Conservation (phyloP, 2,113 vertebrate genomes). For the Sylvilagus bachmani region DNA sequence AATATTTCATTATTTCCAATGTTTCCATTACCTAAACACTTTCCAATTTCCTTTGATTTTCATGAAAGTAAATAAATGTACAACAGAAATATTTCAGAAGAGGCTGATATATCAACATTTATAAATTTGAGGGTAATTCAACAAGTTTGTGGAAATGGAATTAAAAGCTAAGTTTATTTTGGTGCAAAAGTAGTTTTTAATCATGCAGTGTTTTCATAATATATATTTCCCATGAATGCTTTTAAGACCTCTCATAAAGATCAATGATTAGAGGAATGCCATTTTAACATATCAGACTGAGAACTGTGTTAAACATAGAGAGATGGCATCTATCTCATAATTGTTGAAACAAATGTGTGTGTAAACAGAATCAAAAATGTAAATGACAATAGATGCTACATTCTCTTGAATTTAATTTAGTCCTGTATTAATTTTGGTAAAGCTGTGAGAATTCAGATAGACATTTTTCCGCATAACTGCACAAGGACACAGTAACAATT, state of each 20-base stretch:
- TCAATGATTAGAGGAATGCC: not conserved
- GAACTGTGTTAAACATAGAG: not conserved
- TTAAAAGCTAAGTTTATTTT: too few species aligned
- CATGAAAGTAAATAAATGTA: not conserved
- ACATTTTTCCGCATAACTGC: not conserved
- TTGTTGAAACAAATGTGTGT: not conserved
- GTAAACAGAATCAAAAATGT: not conserved
- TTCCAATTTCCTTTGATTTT: not conserved
- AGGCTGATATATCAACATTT: not conserved
- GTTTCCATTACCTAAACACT: not conserved
- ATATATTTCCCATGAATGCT: too few species aligned
- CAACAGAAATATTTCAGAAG: not conserved
- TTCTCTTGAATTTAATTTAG: not conserved
- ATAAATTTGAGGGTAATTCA: not conserved
- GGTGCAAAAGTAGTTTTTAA: too few species aligned
- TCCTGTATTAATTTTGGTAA: not conserved
- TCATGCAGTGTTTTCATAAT: too few species aligned
- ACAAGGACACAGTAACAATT: slow-evolving; percentile 11
- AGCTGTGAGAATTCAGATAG: not conserved
- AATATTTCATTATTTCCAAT: not conserved
- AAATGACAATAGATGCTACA: not conserved
- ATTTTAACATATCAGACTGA: not conserved
- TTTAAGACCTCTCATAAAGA: not conserved
- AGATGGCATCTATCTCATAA: not conserved
- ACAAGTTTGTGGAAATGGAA: too few species aligned